Evolutionary conservation across 2,113 vertebrate species (phyloP).

Genomic region (Xiphophorus couchianus): DNA sequence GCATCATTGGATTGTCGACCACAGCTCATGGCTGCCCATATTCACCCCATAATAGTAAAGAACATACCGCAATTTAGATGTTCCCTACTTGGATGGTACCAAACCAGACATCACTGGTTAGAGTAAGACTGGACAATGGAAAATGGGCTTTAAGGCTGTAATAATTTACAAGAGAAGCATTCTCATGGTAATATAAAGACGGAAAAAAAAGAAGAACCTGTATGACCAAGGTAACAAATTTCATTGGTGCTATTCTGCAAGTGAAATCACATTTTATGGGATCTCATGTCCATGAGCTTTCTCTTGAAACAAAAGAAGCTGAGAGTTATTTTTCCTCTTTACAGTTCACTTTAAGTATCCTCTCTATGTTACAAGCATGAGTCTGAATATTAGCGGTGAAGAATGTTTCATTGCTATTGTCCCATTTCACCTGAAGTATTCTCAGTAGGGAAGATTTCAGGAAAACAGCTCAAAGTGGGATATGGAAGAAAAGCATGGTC

Average conservation of each 20-base stretch:
- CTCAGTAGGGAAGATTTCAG: slow-evolving; percentile 41
- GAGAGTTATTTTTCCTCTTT: slow-evolving; percentile 34
- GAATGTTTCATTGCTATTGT: slow-evolving; percentile 45
- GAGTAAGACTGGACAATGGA: too few relatives aligned
- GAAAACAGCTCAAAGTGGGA: slow-evolving; percentile 33
- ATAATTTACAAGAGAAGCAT: too few relatives aligned
- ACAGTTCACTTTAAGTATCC: slow-evolving; percentile 32
- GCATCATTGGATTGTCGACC: too few relatives aligned
- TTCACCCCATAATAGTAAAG: too few relatives aligned
- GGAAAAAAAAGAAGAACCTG: neutral
- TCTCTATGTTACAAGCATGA: slow-evolving; percentile 46
- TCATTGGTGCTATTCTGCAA: neutral
- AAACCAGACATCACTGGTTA: too few relatives aligned
- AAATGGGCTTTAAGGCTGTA: too few relatives aligned
- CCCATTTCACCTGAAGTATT: slow-evolving; percentile 61
- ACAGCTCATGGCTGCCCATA: too few relatives aligned
- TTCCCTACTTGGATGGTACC: too few relatives aligned
- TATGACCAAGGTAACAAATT: neutral
- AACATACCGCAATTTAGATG: too few relatives aligned
- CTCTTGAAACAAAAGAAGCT: slow-evolving; percentile 42
- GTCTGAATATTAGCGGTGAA: slow-evolving; percentile 40
- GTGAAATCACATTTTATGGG: slow-evolving; percentile 9
- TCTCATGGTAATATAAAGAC: neutral
- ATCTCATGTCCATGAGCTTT: slow-evolving; percentile 28
- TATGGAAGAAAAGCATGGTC: slow-evolving; percentile 25